phyloP scores from a whole-genome alignment of 2,113 vertebrate genomes.

The Rhagologus leucostigma region DNA sequence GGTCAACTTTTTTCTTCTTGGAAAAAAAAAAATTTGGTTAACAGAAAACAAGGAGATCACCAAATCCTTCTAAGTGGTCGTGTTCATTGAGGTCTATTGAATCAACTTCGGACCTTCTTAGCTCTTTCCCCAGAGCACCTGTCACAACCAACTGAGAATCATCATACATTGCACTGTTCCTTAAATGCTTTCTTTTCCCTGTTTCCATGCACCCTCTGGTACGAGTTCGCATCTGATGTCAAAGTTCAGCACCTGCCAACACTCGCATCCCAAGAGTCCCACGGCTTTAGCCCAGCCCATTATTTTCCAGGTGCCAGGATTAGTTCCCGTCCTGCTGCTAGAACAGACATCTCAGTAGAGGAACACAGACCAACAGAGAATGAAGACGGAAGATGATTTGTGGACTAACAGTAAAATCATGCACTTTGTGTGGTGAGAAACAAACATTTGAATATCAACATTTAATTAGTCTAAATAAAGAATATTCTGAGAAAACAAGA shows the following conservation, averaged over 20 bases:
- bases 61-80: background rate
- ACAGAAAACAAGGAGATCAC: background rate
- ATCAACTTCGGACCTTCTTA: background rate
- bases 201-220: background rate
- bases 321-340: background rate
- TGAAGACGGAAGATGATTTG: background rate
- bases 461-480: background rate
- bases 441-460: background rate
- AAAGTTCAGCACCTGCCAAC: background rate
- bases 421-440: background rate
- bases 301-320: background rate
- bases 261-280: background rate
- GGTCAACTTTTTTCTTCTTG: background rate
- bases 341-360: background rate
- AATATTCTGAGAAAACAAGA: background rate
- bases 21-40: background rate
- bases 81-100: background rate
- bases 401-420: background rate
- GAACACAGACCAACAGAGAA: background rate
- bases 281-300: background rate
- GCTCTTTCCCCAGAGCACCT: background rate
- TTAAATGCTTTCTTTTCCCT: background rate
- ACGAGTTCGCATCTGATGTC: rapidly evolving
- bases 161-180: background rate
- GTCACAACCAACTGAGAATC: no score